A percentile compares a stretch with the other conserved stretches of the same genome.
Evolutionary conservation across 2,888 invertebrate species (phyloP).

Genomic region (Drosophila falleni): DNA sequence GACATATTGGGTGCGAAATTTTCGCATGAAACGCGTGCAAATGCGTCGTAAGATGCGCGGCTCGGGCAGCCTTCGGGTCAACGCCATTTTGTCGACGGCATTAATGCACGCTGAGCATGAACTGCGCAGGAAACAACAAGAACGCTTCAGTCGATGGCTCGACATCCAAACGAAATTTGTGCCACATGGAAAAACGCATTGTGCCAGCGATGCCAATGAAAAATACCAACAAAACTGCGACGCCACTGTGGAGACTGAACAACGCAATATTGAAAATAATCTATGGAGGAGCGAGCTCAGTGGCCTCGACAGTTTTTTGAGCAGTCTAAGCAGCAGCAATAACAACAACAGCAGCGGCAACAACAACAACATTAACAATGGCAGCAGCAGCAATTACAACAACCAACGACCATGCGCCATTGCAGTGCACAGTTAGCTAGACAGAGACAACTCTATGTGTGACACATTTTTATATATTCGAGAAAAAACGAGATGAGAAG

Average conservation of each 20-base stretch:
- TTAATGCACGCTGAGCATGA: constrained; percentile 86
- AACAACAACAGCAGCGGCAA: constrained; percentile 40
- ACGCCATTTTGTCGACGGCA: constrained; percentile 87
- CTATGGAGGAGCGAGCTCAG: constrained; percentile 86
- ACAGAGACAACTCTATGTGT: constrained; percentile 55
- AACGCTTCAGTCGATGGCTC: constrained; percentile 86
- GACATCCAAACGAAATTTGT: constrained; percentile 84
- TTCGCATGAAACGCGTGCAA: constrained; percentile 86
- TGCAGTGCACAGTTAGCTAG: constrained; percentile 63
- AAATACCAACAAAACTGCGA: constrained; percentile 43
- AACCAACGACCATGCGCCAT: constrained; percentile 57
- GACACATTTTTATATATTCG: constrained; percentile 33
- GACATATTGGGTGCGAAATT: constrained; percentile 87
- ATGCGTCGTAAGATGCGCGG: constrained; percentile 85
- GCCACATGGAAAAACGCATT: constrained; percentile 66
- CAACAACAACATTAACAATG: constrained; percentile 29
- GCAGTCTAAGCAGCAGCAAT: constrained; percentile 85
- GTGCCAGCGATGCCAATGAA: constrained; percentile 51
- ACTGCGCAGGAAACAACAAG: constrained; percentile 87
- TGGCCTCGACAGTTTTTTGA: constrained; percentile 88
- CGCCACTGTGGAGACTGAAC: constrained; percentile 49
- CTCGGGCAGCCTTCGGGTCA: constrained; percentile 86
- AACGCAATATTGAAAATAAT: constrained; percentile 77
- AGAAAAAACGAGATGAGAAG: constrained; percentile 20
- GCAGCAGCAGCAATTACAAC: constrained; percentile 38